phyloP scores from a whole-genome alignment of 2,113 vertebrate species.

The Bufo bufo region DNA sequence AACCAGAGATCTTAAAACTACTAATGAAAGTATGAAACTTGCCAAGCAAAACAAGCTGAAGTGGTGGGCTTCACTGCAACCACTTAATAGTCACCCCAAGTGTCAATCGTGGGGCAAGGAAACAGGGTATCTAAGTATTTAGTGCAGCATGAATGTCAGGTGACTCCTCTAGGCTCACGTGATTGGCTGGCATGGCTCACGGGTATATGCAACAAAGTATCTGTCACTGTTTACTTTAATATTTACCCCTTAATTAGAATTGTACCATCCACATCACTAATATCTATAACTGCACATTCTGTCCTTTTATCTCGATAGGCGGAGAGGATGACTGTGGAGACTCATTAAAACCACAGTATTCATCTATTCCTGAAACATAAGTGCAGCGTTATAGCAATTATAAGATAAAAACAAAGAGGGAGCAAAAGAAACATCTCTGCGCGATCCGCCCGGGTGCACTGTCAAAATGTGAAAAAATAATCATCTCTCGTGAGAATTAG shows the following conservation, averaged over 20 bases:
- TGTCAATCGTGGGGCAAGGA: not conserved
- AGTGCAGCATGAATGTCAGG: not conserved
- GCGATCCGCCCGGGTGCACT: constrained; percentile 7
- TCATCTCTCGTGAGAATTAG: constrained; percentile 17
- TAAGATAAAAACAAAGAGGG: not conserved
- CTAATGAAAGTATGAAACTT: too few relatives aligned
- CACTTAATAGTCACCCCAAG: not conserved
- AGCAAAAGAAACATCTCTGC: not conserved
- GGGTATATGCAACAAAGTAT: not conserved
- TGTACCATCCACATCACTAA: not conserved
- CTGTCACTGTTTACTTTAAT: not conserved
- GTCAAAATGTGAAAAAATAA: constrained; percentile 1
- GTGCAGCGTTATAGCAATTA: not conserved
- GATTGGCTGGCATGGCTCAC: not conserved
- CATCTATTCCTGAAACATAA: constrained; percentile 2
- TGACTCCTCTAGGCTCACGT: not conserved
- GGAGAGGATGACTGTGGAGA: not conserved
- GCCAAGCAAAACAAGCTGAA: not conserved
- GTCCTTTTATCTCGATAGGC: not conserved
- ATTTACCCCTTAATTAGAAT: not conserved
- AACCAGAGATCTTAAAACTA: too few relatives aligned
- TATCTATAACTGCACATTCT: not conserved
- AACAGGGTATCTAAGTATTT: not conserved
- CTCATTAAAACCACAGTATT: constrained; percentile 2
- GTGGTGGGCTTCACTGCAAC: not conserved